Conservation (phyloP, 1,140 invertebrate species). For the Holotrichia oblita region DNA sequence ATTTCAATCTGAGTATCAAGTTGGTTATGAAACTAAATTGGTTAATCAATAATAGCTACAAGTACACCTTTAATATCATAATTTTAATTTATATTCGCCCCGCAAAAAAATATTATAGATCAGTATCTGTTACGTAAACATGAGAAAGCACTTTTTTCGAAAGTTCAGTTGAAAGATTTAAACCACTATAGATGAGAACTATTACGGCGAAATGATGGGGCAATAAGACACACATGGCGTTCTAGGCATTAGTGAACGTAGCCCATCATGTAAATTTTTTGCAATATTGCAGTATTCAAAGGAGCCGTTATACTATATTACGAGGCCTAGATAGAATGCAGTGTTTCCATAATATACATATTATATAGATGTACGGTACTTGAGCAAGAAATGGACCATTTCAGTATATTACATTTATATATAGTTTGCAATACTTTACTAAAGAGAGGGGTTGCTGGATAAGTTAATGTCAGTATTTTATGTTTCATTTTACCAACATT, state of each 20-base stretch:
- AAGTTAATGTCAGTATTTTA: no score
- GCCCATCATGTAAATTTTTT: constrained; percentile 45
- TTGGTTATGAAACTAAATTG: no score
- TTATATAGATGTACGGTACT: neutral
- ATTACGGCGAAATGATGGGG: constrained; percentile 12
- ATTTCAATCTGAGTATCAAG: no score
- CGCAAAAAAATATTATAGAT: no score
- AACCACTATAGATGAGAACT: constrained; percentile 1
- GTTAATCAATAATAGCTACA: no score
- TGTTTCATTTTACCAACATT: no score
- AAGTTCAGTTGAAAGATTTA: neutral
- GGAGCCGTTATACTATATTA: constrained; percentile 21
- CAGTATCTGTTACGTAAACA: no score
- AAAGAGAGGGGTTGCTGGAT: no score
- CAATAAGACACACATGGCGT: constrained; percentile 43
- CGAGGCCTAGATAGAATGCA: neutral
- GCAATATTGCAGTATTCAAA: constrained; percentile 44
- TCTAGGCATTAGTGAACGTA: constrained; percentile 41
- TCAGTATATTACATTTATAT: neutral
- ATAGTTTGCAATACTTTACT: no score
- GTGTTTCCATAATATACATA: constrained; percentile 19
- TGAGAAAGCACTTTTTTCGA: neutral
- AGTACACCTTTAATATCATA: no score
- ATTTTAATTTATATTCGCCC: no score
- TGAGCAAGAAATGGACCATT: neutral